These are phyloP conservation scores for Tetragonula carbonaria DNA, from an alignment of 2,888 invertebrate species.

Conservation along the genomic window DNA sequence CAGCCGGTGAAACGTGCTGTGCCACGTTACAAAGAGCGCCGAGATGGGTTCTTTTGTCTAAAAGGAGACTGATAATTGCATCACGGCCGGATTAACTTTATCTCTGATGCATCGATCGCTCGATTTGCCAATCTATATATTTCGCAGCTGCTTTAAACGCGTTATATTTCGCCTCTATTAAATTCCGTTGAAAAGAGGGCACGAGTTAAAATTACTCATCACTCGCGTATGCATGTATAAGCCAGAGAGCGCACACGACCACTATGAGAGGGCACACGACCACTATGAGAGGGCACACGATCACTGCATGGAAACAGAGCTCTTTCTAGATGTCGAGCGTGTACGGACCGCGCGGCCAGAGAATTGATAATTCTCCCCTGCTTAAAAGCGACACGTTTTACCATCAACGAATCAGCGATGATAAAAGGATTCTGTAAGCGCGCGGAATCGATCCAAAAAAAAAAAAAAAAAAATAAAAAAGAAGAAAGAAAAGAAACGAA, in stretches of 20 bases:
- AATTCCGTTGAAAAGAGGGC: slow-evolving; percentile 23
- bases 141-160: neutral
- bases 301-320: slow-evolving; percentile 12
- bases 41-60: neutral
- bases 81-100: neutral
- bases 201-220: slow-evolving; percentile 34
- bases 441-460: slow-evolving; percentile 4
- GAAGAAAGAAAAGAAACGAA: too few species aligned
- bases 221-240: neutral
- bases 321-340: slow-evolving; percentile 12
- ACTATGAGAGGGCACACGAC: slow-evolving; percentile 1
- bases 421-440: slow-evolving; percentile 9
- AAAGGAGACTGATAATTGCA: neutral
- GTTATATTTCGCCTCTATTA: slow-evolving; percentile 18
- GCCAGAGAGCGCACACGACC: neutral
- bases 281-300: neutral
- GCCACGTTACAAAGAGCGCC: neutral
- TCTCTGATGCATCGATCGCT: neutral
- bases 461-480: too few species aligned
- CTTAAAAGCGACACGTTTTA: neutral
- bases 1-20: neutral
- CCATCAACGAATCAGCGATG: slow-evolving; percentile 9
- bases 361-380: slow-evolving; percentile 16
- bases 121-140: neutral
- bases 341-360: neutral